Conservation (phyloP, 2,113 vertebrate species). For the Odocoileus hemionus region DNA sequence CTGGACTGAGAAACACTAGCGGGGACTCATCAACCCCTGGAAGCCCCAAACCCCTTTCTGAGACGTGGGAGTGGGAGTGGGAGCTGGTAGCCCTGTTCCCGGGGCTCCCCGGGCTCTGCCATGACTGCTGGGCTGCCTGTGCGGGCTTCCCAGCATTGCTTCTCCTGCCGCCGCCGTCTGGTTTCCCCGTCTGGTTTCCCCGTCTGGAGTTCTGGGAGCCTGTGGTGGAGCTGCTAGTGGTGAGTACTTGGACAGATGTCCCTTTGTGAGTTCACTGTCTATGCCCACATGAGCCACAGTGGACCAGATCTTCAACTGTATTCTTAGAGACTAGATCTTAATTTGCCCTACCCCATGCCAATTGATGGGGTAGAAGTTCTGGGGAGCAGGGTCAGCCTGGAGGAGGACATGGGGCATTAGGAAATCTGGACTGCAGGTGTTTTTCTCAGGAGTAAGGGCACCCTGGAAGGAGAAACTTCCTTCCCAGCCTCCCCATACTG, state of each 20-base stretch:
- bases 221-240: background rate
- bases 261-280: background rate
- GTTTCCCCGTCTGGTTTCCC: background rate
- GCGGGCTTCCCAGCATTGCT: background rate
- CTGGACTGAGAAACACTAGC: background rate
- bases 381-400: background rate
- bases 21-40: background rate
- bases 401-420: background rate
- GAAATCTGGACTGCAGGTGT: background rate
- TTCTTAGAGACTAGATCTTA: background rate
- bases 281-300: background rate
- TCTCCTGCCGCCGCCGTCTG: background rate
- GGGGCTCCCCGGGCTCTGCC: background rate
- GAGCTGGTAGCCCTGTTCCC: background rate
- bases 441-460: background rate
- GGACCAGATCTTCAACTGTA: background rate
- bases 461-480: background rate
- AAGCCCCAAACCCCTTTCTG: background rate
- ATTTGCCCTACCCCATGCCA: background rate
- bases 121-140: background rate
- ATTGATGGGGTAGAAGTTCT: background rate
- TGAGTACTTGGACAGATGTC: background rate
- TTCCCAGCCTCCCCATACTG: background rate
- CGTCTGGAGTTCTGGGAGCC: background rate
- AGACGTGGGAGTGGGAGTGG: accelerated